Base-by-base conservation (phyloP, 2,797 vertebrate species). In the Falco columbarius region DNA sequence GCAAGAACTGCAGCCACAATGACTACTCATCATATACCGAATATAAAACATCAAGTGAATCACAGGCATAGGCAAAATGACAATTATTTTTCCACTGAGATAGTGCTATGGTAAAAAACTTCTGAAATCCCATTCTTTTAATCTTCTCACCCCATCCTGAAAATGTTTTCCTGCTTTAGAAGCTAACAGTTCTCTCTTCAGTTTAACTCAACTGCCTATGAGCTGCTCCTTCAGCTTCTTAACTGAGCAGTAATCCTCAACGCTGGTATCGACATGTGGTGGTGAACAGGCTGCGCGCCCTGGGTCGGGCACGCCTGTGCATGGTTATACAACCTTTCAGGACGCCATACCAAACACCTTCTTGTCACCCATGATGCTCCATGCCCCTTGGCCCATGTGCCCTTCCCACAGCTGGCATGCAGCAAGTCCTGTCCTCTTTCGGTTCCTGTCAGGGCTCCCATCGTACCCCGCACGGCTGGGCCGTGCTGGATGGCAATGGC, bases 391-490 rank as follows among this genome's bases (percentile, higher is more conserved):
- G 54, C 20, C 29, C 42, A 56, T 0, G 0, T 30, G 52, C 19
- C 32, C 34, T 51, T 59, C 26, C 38, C 23, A 20, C 0, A 7
- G 34, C 7, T 46, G 20, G 58, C 14, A 73, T 5, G 10, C 17
- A 47, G 36, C 68, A 90, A 61, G 29, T 19, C n/a, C 55, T 83
- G 42, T 63, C 54, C 34, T 81, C 32, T 51, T 77, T n/a, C 1
- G 4, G 30, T 14, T 79, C 24, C 44, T 58, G 70, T 52, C 84
- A 67, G 36, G 0, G 0, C 40, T 74, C n/a, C 72, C 73, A n/a
- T 27, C 1, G 0, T 14, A 19, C 29, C 4, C 6, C 0, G 0
- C 12, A 19, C 16, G 54, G 22, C 58, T 5, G 4, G 34, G 46
- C 46, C 16, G 11, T 4, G 47, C 75, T 83, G 90, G 63, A 44